Evolutionary conservation across 2,888 invertebrate genomes (phyloP).

Genomic region (Dexiosoma caninum): DNA sequence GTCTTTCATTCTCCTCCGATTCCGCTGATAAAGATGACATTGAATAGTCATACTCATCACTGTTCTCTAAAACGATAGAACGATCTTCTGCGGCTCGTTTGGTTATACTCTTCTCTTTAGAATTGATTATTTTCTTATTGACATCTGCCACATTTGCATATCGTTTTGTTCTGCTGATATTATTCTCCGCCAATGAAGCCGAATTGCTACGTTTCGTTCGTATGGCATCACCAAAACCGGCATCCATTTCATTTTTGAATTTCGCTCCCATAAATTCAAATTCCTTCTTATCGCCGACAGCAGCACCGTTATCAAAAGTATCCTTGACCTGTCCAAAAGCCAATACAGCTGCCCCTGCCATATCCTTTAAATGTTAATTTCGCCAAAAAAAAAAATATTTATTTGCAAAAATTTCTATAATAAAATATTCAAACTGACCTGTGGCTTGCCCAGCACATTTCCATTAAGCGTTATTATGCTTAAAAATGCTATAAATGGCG

Average conservation of each 20-base stretch:
- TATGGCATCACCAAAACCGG: constrained; percentile 70
- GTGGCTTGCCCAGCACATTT: constrained; percentile 1
- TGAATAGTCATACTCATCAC: not conserved
- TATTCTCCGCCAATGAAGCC: not conserved
- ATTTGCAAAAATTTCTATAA: not conserved
- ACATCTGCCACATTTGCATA: not conserved
- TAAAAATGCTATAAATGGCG: not conserved
- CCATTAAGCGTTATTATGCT: not conserved
- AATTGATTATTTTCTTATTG: not conserved
- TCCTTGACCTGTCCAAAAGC: constrained; percentile 67
- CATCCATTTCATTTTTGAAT: constrained; percentile 51
- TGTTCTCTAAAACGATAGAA: not conserved
- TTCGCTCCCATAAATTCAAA: constrained; percentile 67
- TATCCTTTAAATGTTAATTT: constrained; percentile 62
- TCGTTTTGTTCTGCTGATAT: not conserved
- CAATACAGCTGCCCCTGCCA: constrained; percentile 64
- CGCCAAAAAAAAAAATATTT: not conserved
- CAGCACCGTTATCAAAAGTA: constrained; percentile 68
- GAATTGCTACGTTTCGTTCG: constrained; percentile 18
- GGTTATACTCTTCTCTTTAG: not conserved
- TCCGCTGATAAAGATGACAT: not conserved
- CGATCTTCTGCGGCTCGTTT: not conserved
- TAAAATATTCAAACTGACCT: not conserved
- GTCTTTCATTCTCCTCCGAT: not conserved
- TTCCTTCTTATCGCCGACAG: constrained; percentile 62